Evolutionary conservation across 2,888 invertebrate genomes (phyloP), one percentile per base, ranked within the genome.

Genomic region (Ashinkailepas kermadecensis): DNA sequence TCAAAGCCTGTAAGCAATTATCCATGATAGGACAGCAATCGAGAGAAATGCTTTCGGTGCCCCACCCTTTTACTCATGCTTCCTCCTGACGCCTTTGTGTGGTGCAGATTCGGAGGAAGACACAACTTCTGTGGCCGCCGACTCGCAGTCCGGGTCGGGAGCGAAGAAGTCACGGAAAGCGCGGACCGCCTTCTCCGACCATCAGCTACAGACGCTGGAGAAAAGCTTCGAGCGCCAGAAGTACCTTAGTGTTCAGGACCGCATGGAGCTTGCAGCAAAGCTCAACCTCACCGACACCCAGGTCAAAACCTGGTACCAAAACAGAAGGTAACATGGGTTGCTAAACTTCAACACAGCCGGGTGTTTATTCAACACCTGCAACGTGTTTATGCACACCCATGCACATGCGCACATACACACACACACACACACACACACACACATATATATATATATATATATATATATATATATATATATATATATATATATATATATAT

Each of bases 231-330:
- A 90, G 84, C 85, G 89, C 64, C 89, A 90, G 85, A 90, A 89
- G 84, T 89, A 87, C 85, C 85, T 87, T 65, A 86, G 86, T 81
- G 87, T 88, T 12, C 90, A 90, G 85, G 90, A 91, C 85, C 85
- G 90, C 85, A 97, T 99, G 96, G 99, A 99, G 89, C 89, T 99
- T 86, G 99, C 99, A 0, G 95, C 96, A 83, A 95, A 96, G 89
- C 90, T 85, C 25, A 84, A 85, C 81, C 84, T 85, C 57, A 85
- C 85, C n/a, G 85, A 85, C 82, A 85, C 85, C 21, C 99, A 99
- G 91, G 99, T 99, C 87, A 99, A 99, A 89, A 99, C 99, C 86
- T 99, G 99, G 99, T 99, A 99, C 89, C 98, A 99, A 89, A 99
- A 99, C 88, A 91, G 99, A 90, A 92, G 98, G 97, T 96, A 88